phyloP scores from a whole-genome alignment of 1,140 invertebrate species.

The Manduca sexta region DNA sequence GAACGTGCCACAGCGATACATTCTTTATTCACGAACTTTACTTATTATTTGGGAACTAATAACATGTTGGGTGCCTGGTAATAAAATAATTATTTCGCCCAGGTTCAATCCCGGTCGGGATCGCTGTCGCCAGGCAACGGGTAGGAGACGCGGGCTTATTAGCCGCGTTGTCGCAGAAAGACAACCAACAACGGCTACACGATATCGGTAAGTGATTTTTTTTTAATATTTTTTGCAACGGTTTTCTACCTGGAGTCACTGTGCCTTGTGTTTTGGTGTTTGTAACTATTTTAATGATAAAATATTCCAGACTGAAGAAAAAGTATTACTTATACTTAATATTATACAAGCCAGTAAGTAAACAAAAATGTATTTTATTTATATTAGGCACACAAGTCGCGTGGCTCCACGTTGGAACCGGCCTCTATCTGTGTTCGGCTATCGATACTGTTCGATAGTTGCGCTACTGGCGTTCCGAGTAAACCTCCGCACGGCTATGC shows the following conservation, averaged over 20 bases:
- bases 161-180: slow-evolving; percentile 61
- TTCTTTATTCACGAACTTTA: neutral
- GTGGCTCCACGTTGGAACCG: slow-evolving; percentile 6
- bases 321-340: no score
- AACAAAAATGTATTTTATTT: slow-evolving; percentile 1
- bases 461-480: slow-evolving; percentile 25
- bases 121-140: slow-evolving; percentile 88
- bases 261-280: no score
- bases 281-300: no score
- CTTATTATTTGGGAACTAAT: neutral
- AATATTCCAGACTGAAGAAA: no score
- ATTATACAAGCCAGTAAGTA: no score
- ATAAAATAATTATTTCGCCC: slow-evolving; percentile 5
- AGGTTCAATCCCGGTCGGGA: slow-evolving; percentile 87
- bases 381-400: slow-evolving; percentile 4
- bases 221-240: neutral
- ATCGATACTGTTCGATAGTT: slow-evolving; percentile 21
- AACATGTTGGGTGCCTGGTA: slow-evolving; percentile 5
- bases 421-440: slow-evolving; percentile 15
- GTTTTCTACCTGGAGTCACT: no score
- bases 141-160: slow-evolving; percentile 71
- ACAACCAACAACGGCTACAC: slow-evolving; percentile 69
- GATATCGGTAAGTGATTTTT: slow-evolving; percentile 72
- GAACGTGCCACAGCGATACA: neutral
- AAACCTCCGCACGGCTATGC: slow-evolving; percentile 41